phyloP scores from a whole-genome alignment of 2,113 vertebrate genomes.

The Genyomyrus donnyi region DNA sequence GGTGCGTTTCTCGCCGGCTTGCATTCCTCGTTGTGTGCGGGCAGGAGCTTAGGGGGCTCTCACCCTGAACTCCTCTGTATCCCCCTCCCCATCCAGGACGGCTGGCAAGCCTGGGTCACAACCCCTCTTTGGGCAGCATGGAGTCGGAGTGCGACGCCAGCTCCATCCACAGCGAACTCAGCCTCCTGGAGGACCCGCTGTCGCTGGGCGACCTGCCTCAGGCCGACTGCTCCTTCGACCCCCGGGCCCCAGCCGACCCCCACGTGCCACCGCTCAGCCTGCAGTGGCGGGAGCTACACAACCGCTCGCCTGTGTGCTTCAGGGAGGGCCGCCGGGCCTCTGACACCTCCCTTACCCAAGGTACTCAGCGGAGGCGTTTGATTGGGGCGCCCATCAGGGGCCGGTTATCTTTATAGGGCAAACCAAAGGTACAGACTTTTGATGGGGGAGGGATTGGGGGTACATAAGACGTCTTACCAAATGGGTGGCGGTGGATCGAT shows the following conservation, averaged over 20 bases:
- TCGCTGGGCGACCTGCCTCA: conserved; percentile 72
- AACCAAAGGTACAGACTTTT: background rate
- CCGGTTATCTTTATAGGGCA: background rate
- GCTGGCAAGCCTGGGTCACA: conserved; percentile 74
- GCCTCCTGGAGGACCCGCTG: conserved; percentile 74
- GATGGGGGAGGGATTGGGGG: background rate
- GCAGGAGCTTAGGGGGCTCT: no score
- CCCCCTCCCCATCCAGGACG: conserved; percentile 67
- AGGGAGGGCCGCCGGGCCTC: conserved; percentile 90
- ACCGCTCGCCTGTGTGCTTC: conserved; percentile 94
- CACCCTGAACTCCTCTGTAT: no score
- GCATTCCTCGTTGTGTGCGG: no score
- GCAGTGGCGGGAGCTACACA: conserved; percentile 84
- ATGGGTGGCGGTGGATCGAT: background rate
- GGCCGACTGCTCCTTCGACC: conserved; percentile 56
- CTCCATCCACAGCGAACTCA: conserved; percentile 76
- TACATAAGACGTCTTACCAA: background rate
- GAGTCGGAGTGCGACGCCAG: conserved; percentile 86
- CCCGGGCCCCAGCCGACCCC: conserved; percentile 71
- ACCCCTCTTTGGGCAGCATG: conserved; percentile 80
- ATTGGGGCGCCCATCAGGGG: background rate
- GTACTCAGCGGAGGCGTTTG: conserved; percentile 42
- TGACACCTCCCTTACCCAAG: conserved; percentile 94
- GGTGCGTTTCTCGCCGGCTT: no score
- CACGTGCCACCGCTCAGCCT: conserved; percentile 77